These are phyloP conservation scores for Bambusicola thoracicus DNA, from an alignment of 2,113 vertebrate genomes.

Conservation along the genomic window DNA sequence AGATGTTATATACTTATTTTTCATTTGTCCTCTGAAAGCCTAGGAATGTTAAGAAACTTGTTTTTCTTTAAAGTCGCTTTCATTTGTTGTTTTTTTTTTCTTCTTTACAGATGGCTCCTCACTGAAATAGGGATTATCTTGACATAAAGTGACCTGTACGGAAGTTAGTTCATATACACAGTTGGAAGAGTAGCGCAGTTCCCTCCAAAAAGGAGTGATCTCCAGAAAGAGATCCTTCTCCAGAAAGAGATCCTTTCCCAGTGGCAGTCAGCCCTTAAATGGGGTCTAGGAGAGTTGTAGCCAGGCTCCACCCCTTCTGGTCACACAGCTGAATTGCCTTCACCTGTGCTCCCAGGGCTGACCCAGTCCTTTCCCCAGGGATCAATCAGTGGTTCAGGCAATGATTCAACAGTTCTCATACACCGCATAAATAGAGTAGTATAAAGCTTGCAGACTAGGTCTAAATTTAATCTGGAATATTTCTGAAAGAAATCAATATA, in stretches of 20 bases:
- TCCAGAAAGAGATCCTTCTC: too few species aligned
- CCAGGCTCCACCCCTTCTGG: too few species aligned
- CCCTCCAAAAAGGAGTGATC: too few species aligned
- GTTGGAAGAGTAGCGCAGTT: too few species aligned
- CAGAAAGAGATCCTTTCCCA: too few species aligned
- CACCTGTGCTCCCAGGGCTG: too few species aligned
- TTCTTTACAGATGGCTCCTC: not conserved
- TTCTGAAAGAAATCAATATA: not conserved
- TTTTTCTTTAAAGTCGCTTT: not conserved
- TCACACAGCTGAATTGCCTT: too few species aligned
- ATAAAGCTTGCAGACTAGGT: not conserved
- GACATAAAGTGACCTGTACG: not conserved
- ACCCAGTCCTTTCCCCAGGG: too few species aligned
- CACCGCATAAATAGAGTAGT: not conserved
- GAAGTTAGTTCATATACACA: not conserved
- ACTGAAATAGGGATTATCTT: not conserved
- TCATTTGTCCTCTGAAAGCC: not conserved
- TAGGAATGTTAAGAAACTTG: not conserved
- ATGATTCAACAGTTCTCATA: too few species aligned
- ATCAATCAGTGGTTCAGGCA: too few species aligned
- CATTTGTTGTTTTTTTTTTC: not conserved
- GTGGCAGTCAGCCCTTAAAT: too few species aligned
- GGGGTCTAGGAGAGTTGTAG: too few species aligned
- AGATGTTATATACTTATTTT: not conserved
- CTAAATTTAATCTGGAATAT: not conserved